These are phyloP conservation scores for Cryptoleucopteryx plumbea DNA, from an alignment of 2,113 vertebrate species.

Conservation along the genomic window DNA sequence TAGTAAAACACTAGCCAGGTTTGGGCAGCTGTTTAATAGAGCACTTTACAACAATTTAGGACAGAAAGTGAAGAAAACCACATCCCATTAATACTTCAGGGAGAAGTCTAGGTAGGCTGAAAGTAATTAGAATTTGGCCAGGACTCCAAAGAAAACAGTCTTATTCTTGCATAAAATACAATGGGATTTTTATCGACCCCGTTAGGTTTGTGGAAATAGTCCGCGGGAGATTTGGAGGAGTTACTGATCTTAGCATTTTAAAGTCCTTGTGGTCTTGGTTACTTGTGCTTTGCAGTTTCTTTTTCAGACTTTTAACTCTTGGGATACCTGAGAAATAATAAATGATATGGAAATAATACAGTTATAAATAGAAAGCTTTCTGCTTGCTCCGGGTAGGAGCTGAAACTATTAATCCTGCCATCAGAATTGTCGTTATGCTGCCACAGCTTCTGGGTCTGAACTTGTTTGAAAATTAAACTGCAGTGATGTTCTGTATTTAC, in stretches of 20 bases:
- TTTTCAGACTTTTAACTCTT: neutral
- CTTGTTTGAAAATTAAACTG: neutral
- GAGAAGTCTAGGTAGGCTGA: neutral
- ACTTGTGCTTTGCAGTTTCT: neutral
- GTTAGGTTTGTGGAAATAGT: neutral
- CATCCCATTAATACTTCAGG: neutral
- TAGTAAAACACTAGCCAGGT: neutral
- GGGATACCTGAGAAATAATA: neutral
- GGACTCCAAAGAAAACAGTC: neutral
- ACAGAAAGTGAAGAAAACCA: neutral
- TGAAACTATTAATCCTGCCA: neutral
- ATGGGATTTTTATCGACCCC: neutral
- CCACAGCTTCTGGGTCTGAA: neutral
- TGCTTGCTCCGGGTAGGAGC: neutral
- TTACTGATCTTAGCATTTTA: neutral
- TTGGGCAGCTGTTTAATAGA: slow-evolving; percentile 1
- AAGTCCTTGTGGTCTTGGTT: neutral
- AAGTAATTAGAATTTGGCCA: neutral
- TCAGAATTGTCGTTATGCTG: neutral
- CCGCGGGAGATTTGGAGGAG: neutral
- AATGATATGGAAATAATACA: neutral
- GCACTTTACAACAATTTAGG: neutral
- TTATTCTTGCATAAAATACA: neutral
- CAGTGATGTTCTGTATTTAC: neutral
- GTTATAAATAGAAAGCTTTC: neutral